phyloP scores from a whole-genome alignment of 64 coral and sea anemone species.

The Trachythela sp. region DNA sequence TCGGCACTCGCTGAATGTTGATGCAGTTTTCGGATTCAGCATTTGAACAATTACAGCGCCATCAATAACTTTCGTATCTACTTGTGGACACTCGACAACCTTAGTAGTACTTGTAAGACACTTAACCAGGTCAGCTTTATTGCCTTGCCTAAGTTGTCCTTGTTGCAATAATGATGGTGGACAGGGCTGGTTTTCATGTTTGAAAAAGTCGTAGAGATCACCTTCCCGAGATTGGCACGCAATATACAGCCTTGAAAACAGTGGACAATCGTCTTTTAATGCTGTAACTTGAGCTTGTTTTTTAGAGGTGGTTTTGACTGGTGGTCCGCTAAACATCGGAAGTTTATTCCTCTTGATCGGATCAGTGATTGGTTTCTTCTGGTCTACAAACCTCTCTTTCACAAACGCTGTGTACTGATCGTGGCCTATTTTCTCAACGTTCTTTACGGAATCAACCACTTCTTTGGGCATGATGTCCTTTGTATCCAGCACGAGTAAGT shows the following conservation, averaged over 20 bases:
- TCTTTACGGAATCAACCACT: slow-evolving; percentile 22
- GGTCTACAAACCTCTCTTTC: slow-evolving; percentile 4
- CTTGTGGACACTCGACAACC: not conserved
- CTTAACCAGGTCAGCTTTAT: slow-evolving; percentile 26
- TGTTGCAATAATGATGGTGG: slow-evolving; percentile 31
- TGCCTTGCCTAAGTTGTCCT: slow-evolving; percentile 30
- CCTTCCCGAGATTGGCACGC: slow-evolving; percentile 43
- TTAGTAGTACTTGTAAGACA: slow-evolving; percentile 37
- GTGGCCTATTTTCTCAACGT: not conserved
- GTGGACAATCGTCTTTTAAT: slow-evolving; percentile 36
- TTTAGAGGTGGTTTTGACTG: slow-evolving; percentile 32
- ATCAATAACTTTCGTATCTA: slow-evolving; percentile 42
- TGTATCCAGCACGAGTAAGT: slow-evolving; percentile 39
- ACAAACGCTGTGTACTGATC: slow-evolving; percentile 35
- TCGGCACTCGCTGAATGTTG: slow-evolving; percentile 40
- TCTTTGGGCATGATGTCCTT: slow-evolving; percentile 25
- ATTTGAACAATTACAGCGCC: slow-evolving; percentile 46
- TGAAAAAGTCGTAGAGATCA: slow-evolving; percentile 28
- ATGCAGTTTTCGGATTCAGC: slow-evolving; percentile 33
- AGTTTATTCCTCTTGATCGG: slow-evolving; percentile 37
- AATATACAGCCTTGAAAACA: slow-evolving; percentile 52
- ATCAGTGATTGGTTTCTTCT: slow-evolving; percentile 23
- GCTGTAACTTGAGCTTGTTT: slow-evolving; percentile 27
- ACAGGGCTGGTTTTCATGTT: slow-evolving; percentile 34
- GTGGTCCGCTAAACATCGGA: slow-evolving; percentile 4